Conservation (phyloP, 2,113 vertebrate genomes). For the Camelus bactrianus region DNA sequence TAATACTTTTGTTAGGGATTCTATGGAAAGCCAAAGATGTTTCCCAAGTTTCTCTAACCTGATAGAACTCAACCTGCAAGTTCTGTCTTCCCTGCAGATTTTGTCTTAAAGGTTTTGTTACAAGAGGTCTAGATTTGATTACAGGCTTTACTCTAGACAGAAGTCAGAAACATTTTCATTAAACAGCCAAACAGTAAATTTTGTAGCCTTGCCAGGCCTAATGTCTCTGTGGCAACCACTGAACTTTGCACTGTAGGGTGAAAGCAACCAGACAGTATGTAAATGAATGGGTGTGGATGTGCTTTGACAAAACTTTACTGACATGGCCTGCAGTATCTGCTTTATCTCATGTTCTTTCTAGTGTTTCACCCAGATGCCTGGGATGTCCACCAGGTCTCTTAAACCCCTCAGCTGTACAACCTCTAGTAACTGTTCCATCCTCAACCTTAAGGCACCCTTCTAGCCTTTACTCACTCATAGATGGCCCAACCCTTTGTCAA, state of each 20-base stretch:
- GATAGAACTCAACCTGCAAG: conserved; percentile 28
- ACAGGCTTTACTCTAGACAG: not conserved
- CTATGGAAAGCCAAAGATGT: not conserved
- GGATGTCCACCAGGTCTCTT: not conserved
- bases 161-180: not conserved
- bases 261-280: not conserved
- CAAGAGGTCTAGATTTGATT: not conserved
- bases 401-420: not conserved
- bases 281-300: not conserved
- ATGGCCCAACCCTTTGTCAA: not conserved
- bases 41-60: not conserved
- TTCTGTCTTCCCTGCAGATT: not conserved
- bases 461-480: not conserved
- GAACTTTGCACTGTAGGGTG: not conserved
- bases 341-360: not conserved
- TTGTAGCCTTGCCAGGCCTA: not conserved
- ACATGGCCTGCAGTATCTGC: not conserved
- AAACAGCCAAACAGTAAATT: not conserved
- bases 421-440: not conserved
- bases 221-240: not conserved
- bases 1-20: not conserved
- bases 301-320: not conserved
- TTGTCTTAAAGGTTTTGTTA: not conserved
- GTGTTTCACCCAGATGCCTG: not conserved
- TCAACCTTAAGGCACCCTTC: not conserved